These are phyloP conservation scores for Megastigmus dorsalis DNA, from an alignment of 2,888 invertebrate species.

Conservation along the genomic window DNA sequence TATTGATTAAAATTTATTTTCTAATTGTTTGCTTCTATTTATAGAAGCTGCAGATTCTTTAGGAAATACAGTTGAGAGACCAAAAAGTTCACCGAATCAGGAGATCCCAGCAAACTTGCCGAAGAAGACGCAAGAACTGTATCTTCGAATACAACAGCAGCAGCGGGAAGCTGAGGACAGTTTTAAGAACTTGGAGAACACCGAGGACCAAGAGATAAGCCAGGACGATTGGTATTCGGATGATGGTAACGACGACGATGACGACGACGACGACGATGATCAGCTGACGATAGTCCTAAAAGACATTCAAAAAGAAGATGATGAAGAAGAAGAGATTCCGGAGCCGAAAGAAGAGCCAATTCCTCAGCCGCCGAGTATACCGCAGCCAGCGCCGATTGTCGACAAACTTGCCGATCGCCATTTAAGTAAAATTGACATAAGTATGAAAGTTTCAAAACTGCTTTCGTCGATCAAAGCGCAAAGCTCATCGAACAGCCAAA, in stretches of 20 bases:
- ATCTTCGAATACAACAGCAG: slow-evolving; percentile 81
- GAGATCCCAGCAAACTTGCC: slow-evolving; percentile 78
- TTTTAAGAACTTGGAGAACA: slow-evolving; percentile 72
- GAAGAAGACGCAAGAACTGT: slow-evolving; percentile 81
- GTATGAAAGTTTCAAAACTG: slow-evolving; percentile 83
- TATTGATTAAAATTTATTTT: background rate
- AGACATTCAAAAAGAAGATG: slow-evolving; percentile 81
- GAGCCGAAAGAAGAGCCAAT: slow-evolving; percentile 52
- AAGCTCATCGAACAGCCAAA: slow-evolving; percentile 54
- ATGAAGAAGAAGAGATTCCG: slow-evolving; percentile 60
- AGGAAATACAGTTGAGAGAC: slow-evolving; percentile 2
- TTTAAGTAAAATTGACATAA: slow-evolving; percentile 84
- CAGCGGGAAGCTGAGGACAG: slow-evolving; percentile 75
- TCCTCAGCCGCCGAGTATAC: slow-evolving; percentile 68
- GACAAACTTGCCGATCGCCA: slow-evolving; percentile 82
- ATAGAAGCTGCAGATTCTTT: background rate
- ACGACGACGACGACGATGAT: slow-evolving; percentile 71
- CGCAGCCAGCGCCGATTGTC: slow-evolving; percentile 77
- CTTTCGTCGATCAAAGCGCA: slow-evolving; percentile 77
- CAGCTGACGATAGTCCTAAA: slow-evolving; percentile 81
- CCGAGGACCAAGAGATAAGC: slow-evolving; percentile 65
- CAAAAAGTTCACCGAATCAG: slow-evolving; percentile 44
- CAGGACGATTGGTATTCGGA: slow-evolving; percentile 86
- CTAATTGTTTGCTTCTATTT: background rate
- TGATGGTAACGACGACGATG: slow-evolving; percentile 85